A percentile compares a stretch with the other conserved stretches of the same genome.
phyloP scores from a whole-genome alignment of 2,888 invertebrate species.

The Himalopsyche japonica region DNA sequence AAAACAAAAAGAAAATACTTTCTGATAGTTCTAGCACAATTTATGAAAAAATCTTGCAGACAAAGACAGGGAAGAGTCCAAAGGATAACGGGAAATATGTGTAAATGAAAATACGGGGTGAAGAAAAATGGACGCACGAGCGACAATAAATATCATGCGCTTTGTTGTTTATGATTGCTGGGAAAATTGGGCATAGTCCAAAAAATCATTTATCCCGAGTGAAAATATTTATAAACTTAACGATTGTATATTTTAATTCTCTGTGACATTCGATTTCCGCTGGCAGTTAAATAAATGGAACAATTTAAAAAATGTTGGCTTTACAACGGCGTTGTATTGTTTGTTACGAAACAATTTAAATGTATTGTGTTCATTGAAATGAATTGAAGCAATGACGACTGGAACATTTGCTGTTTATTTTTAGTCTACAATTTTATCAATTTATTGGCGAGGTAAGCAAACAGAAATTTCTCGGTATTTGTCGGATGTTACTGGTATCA shows the following conservation, averaged over 20 bases:
- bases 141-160: neutral
- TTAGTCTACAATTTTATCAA: no score
- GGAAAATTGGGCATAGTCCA: neutral
- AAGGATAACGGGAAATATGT: neutral
- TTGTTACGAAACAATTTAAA: conserved; percentile 23
- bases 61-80: neutral
- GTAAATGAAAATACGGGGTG: neutral
- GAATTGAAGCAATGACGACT: no score
- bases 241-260: neutral
- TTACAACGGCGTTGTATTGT: neutral
- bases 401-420: no score
- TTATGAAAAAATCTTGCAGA: no score
- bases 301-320: neutral
- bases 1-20: no score
- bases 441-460: no score
- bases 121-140: neutral
- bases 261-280: neutral
- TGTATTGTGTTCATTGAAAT: conserved; percentile 34
- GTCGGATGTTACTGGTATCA: no score
- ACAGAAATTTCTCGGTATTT: no score
- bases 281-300: neutral
- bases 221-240: neutral
- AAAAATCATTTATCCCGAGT: neutral
- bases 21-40: no score
- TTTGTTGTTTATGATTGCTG: neutral